Evolutionary conservation across 2,888 invertebrate species (phyloP).

Genomic region (Heliconius ethilla): DNA sequence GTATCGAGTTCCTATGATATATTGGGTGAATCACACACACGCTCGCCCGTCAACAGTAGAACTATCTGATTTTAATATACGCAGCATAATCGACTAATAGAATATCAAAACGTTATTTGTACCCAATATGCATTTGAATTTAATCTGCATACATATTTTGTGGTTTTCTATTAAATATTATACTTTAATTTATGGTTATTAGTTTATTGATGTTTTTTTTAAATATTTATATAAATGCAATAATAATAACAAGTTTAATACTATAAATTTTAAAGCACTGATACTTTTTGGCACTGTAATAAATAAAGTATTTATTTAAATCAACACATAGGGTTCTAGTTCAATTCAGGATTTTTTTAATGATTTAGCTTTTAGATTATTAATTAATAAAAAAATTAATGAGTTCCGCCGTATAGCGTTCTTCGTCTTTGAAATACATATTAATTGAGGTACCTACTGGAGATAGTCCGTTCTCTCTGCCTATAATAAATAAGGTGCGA

Average conservation of each 20-base stretch:
- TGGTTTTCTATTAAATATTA: constrained; percentile 61
- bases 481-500: too few relatives aligned
- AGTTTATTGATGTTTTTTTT: constrained; percentile 28
- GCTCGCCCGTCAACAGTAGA: constrained; percentile 41
- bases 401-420: too few relatives aligned
- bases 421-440: too few relatives aligned
- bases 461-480: too few relatives aligned
- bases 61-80: constrained; percentile 52
- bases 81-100: constrained; percentile 65
- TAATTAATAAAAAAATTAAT: too few relatives aligned
- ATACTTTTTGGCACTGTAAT: too few relatives aligned
- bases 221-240: background rate
- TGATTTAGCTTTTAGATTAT: background rate
- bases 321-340: background rate
- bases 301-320: too few relatives aligned
- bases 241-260: background rate
- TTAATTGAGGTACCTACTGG: too few relatives aligned
- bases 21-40: constrained; percentile 57
- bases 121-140: constrained; percentile 59
- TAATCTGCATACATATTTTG: constrained; percentile 65
- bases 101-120: constrained; percentile 71
- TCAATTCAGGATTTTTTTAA: background rate
- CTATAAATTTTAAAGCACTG: too few relatives aligned
- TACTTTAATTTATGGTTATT: constrained; percentile 48
- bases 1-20: constrained; percentile 59